Conservation (phyloP, 2,797 vertebrate species). For the Myotis vivesi region DNA sequence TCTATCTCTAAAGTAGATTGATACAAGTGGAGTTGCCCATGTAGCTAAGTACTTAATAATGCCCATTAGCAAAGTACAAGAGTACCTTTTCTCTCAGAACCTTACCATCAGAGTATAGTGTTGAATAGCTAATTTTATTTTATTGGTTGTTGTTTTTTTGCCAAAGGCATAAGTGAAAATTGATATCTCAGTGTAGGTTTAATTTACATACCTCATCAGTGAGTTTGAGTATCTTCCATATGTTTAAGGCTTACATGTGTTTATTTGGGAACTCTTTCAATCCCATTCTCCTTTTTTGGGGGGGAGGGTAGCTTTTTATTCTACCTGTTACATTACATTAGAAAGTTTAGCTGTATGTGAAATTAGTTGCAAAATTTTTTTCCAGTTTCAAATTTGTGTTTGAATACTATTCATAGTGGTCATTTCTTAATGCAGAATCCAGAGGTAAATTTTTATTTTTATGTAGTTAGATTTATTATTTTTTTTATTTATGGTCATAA, state of each 20-base stretch:
- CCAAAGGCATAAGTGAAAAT: background rate
- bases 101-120: background rate
- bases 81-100: background rate
- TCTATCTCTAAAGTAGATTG: constrained; percentile 32
- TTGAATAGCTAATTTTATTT: background rate
- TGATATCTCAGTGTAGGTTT: background rate
- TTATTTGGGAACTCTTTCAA: background rate
- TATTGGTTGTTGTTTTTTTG: background rate
- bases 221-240: background rate
- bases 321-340: background rate
- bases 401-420: background rate
- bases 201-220: background rate
- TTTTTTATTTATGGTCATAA: background rate
- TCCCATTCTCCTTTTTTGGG: background rate
- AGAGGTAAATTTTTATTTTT: background rate
- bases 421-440: background rate
- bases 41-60: constrained; percentile 14
- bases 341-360: background rate
- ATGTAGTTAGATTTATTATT: no score
- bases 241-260: background rate
- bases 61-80: background rate
- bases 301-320: background rate
- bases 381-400: constrained; percentile 20
- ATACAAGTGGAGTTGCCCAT: background rate
- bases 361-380: background rate